Conservation (phyloP, 2,797 vertebrate genomes). For the Microtus obscurus region DNA sequence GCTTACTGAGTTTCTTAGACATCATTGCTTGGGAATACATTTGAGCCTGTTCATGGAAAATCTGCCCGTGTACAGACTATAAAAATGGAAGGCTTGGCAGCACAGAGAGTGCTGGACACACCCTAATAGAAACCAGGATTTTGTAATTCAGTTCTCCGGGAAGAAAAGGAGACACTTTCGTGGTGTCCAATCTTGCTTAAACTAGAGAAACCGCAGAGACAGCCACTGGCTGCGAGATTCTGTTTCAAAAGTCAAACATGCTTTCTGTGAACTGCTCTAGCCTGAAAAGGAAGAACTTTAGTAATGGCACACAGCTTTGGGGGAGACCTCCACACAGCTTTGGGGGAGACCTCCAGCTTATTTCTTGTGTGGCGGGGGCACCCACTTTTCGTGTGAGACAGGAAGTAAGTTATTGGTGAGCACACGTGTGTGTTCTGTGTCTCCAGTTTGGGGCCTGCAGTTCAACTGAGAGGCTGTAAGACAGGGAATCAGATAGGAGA, state of each 20-base stretch:
- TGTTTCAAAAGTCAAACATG: conserved; percentile 58
- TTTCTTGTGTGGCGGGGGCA: background rate
- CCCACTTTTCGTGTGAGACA: background rate
- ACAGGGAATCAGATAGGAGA: background rate
- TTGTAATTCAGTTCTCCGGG: conserved; percentile 60
- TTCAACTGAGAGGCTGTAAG: background rate
- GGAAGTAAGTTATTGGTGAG: background rate
- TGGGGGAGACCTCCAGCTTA: conserved; percentile 17
- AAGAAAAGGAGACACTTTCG: conserved; percentile 22
- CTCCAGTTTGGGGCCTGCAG: background rate
- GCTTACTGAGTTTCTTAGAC: conserved; percentile 57
- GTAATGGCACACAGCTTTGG: background rate
- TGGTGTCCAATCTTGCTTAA: conserved; percentile 63
- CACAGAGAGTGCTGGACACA: conserved; percentile 70
- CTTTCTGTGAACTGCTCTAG: conserved; percentile 62
- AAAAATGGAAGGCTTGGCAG: conserved; percentile 62
- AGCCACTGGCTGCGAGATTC: conserved; percentile 66
- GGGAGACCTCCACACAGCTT: background rate
- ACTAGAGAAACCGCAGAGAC: conserved; percentile 71
- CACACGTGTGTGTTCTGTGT: fast-evolving
- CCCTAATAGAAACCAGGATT: conserved; percentile 75
- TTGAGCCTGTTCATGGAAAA: conserved; percentile 73
- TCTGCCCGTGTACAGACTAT: conserved; percentile 52
- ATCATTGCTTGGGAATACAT: conserved; percentile 66
- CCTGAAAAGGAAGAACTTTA: conserved; percentile 13